phyloP scores from a whole-genome alignment of 2,888 invertebrate genomes.

The Apamea crenata region DNA sequence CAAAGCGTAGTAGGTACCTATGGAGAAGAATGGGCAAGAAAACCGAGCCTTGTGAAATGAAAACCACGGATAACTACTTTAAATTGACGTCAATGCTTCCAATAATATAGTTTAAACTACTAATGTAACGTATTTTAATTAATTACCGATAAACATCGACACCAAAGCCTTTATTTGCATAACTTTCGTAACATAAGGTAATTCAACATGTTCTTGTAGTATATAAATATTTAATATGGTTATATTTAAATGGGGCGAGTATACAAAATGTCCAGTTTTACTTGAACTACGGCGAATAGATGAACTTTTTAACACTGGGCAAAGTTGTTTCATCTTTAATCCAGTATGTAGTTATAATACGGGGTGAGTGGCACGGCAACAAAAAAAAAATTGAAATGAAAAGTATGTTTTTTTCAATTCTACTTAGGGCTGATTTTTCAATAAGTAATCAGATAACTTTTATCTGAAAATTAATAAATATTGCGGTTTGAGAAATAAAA shows the following conservation, averaged over 20 bases:
- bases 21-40: too few relatives aligned
- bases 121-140: conserved; percentile 44
- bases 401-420: too few relatives aligned
- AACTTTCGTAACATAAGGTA: conserved; percentile 45
- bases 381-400: too few relatives aligned
- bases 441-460: too few relatives aligned
- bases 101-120: conserved; percentile 15
- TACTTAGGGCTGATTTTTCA: too few relatives aligned
- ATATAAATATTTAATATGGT: conserved; percentile 33
- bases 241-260: conserved; percentile 61
- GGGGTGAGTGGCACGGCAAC: too few relatives aligned
- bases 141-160: conserved; percentile 37
- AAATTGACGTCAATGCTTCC: conserved; percentile 13
- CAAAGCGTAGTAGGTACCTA: too few relatives aligned
- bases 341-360: too few relatives aligned
- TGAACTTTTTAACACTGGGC: not conserved
- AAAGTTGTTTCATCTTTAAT: too few relatives aligned
- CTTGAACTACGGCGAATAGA: not conserved
- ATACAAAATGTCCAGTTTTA: not conserved
- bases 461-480: too few relatives aligned
- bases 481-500: too few relatives aligned
- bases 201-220: conserved; percentile 51
- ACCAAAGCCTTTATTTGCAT: conserved; percentile 33
- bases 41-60: not conserved
- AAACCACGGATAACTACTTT: not conserved